Conservation (phyloP, 2,797 vertebrate genomes). For the Sphenodon punctatus region DNA sequence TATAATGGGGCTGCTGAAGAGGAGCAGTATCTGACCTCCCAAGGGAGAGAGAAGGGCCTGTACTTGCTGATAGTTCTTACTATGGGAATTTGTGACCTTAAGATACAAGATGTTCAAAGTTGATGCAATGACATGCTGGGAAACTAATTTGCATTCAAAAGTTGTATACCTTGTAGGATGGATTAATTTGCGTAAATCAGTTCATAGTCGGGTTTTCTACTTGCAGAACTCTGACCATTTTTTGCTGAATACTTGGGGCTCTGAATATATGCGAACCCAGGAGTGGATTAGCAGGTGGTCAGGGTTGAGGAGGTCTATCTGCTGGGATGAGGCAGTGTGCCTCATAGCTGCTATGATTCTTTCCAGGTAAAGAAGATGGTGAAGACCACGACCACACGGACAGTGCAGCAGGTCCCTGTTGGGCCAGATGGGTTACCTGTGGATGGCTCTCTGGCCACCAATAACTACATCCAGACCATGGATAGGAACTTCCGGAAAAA, state of each 20-base stretch:
- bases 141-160: too few species aligned
- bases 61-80: too few species aligned
- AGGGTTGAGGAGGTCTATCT: fast-evolving
- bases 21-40: too few species aligned
- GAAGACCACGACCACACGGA: constrained; percentile 91
- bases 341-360: not conserved
- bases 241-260: not conserved
- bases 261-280: not conserved
- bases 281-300: not conserved
- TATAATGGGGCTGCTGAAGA: too few species aligned
- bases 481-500: constrained; percentile 89
- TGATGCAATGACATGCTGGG: too few species aligned
- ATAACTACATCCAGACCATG: constrained; percentile 82
- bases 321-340: not conserved
- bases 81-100: too few species aligned
- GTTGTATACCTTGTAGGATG: too few species aligned
- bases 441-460: constrained; percentile 83
- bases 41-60: too few species aligned
- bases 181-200: too few species aligned
- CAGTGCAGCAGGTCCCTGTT: constrained; percentile 82
- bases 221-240: too few species aligned
- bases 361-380: constrained; percentile 92
- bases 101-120: too few species aligned
- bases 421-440: constrained; percentile 87
- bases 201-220: too few species aligned